Percentiles rank a stretch among this genome's conserved stretches.
Conservation (phyloP, 1,140 invertebrate genomes). For the Drosophila kohkoa region DNA sequence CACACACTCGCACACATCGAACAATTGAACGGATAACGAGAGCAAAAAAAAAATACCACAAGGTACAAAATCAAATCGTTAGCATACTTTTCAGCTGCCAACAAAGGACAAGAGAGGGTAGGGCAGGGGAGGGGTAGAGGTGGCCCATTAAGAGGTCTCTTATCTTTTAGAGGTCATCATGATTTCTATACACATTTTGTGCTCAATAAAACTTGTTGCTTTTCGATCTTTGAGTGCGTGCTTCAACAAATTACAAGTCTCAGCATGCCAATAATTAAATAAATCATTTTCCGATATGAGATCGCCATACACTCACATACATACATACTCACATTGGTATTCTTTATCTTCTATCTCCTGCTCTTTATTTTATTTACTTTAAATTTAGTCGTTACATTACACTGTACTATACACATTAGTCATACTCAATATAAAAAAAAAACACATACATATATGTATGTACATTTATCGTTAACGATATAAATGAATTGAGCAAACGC, state of each 20-base stretch:
- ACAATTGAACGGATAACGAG: conserved; percentile 26
- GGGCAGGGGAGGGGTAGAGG: too few relatives aligned
- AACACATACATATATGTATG: too few relatives aligned
- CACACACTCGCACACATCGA: conserved; percentile 14
- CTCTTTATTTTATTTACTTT: too few relatives aligned
- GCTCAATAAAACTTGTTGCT: conserved; percentile 16
- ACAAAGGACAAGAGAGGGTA: too few relatives aligned
- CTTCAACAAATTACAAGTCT: too few relatives aligned
- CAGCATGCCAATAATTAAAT: background rate
- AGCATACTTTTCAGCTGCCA: conserved; percentile 32
- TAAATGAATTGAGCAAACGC: conserved; percentile 44
- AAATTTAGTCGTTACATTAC: too few relatives aligned
- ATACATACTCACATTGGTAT: too few relatives aligned
- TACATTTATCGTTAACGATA: conserved; percentile 14
- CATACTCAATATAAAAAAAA: too few relatives aligned
- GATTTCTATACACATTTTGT: background rate
- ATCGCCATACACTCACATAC: background rate
- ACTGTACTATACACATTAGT: too few relatives aligned
- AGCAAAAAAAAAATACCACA: background rate
- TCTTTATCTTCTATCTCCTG: too few relatives aligned
- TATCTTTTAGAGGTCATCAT: background rate
- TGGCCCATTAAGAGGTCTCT: too few relatives aligned
- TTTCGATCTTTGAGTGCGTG: background rate
- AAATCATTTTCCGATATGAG: conserved; percentile 6
- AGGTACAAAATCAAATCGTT: conserved; percentile 39